Base-by-base conservation (phyloP, 2,113 vertebrate species). In the Grammomys dolichurus region DNA sequence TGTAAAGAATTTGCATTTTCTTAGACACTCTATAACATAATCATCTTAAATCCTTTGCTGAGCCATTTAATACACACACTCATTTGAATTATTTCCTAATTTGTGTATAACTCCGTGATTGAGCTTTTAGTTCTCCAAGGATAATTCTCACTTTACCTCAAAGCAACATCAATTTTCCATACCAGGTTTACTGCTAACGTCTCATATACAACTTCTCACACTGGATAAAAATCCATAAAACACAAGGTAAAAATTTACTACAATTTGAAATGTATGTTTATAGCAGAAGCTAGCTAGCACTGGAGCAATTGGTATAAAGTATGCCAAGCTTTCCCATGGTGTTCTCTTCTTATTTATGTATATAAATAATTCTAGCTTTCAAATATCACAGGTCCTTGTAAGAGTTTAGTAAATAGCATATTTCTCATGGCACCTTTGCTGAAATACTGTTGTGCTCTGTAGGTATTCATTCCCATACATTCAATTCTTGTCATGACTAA, bases 31-130 rank as follows among this genome's bases (percentile, higher is more conserved):
- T 7, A 65, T 85, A 5, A 43, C 24, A 90, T 54, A 78, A 63
- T 92, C 26, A 36, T 13, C 67, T 95, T 84, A 87, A 92, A 93
- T 94, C 73, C 0, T 93, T 95, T 92, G 7, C 54, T 80, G 51
- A 60, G 31, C 20, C 7, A 69, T 76, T 81, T 92, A n/a, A 78
- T 8, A 77, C 11, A 77, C n/a, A 85, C 7, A 43, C 20, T 72
- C 67, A 33, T 48, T 9, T 60, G 22, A 82, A 91, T 93, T 91
- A 43, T 63, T 26, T 72, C 22, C 54, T 65, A 46, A 70, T 7
- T 72, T 28, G 51, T 43, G 1, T 26, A 56, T 69, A 12, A 94
- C 6, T 26, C 5, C 28, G 78, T 28, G 12, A n/a, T 65, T 48
- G 7, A 46, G 14, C 70, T 92, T 81, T 75, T n/a, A 80, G 81